Evolutionary conservation across 2,113 vertebrate genomes (phyloP).

Genomic region (Callospermophilus lateralis): DNA sequence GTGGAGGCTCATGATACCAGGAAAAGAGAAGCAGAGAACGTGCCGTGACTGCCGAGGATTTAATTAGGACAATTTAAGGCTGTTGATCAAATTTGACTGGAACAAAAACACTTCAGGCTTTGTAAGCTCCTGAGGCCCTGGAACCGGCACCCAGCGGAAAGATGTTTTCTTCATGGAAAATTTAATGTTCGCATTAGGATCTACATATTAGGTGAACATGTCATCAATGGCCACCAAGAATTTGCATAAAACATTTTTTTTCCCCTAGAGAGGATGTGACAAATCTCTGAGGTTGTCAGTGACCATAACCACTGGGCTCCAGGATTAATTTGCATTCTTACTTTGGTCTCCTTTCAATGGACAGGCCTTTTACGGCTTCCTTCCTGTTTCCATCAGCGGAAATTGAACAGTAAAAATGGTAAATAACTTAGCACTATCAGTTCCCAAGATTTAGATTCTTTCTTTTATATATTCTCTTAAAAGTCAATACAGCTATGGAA

Average conservation of each 20-base stretch:
- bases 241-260: slow-evolving; percentile 60
- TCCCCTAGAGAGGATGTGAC: slow-evolving; percentile 71
- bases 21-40: slow-evolving; percentile 58
- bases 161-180: slow-evolving; percentile 55
- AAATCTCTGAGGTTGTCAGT: slow-evolving; percentile 68
- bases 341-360: slow-evolving; percentile 82
- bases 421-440: slow-evolving; percentile 75
- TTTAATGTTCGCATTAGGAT: not conserved
- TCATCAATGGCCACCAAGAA: slow-evolving; percentile 65
- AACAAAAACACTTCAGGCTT: not conserved
- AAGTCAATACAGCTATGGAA: slow-evolving; percentile 19
- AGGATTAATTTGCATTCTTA: slow-evolving; percentile 81
- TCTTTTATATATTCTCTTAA: slow-evolving; percentile 75
- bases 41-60: not conserved
- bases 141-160: slow-evolving; percentile 14
- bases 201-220: slow-evolving; percentile 62
- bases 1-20: not conserved
- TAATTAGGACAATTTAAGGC: slow-evolving; percentile 73
- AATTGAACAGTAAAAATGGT: slow-evolving; percentile 75
- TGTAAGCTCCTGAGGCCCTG: slow-evolving; percentile 43
- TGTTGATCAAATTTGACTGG: slow-evolving; percentile 4
- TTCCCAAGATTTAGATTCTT: slow-evolving; percentile 70
- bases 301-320: slow-evolving; percentile 72
- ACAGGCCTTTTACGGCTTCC: slow-evolving; percentile 81
- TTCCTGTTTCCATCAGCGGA: slow-evolving; percentile 80